Conservation (phyloP, 1,140 invertebrate species). For the Gryllus bimaculatus region DNA sequence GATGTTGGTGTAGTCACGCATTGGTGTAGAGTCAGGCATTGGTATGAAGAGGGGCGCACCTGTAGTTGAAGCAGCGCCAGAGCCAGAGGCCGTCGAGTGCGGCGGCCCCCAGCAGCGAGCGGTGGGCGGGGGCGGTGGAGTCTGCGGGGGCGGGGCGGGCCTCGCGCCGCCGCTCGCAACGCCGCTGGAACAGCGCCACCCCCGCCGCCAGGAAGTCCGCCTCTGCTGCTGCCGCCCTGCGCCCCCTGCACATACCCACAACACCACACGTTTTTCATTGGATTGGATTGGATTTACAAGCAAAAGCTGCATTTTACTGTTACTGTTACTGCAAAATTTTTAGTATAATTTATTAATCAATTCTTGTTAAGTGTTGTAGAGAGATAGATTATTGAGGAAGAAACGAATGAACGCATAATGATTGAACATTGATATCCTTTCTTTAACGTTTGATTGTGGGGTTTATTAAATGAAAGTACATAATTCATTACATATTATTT, state of each 20-base stretch:
- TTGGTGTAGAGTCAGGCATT: no score
- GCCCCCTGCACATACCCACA: slow-evolving; percentile 28
- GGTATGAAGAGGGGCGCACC: slow-evolving; percentile 37
- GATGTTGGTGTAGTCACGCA: no score
- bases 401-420: no score
- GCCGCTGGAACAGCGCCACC: slow-evolving; percentile 43
- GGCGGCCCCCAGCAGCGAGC: slow-evolving; percentile 23
- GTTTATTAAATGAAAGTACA: no score
- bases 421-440: no score
- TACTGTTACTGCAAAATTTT: not conserved
- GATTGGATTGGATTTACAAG: no score
- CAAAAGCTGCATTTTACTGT: no score
- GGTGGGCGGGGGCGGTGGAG: not conserved
- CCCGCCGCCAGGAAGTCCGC: slow-evolving; percentile 50
- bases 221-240: slow-evolving; percentile 23
- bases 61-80: slow-evolving; percentile 55
- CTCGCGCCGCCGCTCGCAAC: slow-evolving; percentile 27
- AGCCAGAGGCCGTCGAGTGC: slow-evolving; percentile 48
- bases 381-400: no score
- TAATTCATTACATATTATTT: no score
- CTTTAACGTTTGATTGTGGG: no score
- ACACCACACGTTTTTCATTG: no score
- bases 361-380: not conserved
- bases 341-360: not conserved
- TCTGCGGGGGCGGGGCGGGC: not conserved